phyloP scores from a whole-genome alignment of 2,797 vertebrate species.

The Lateolabrax maculatus region DNA sequence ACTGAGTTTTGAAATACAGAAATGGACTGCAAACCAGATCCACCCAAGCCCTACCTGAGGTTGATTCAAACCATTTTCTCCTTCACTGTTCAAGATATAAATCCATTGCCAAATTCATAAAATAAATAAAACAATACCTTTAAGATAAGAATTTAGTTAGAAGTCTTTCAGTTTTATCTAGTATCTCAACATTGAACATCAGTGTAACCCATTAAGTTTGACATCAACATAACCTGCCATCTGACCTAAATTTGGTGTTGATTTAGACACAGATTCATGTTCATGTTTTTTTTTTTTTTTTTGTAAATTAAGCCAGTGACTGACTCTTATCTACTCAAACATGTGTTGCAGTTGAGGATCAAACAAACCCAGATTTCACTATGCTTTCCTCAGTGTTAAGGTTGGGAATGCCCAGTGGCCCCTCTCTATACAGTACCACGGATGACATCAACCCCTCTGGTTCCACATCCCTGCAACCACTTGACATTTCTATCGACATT shows the following conservation, averaged over 20 bases:
- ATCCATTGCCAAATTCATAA: not conserved
- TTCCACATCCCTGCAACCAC: slow-evolving; percentile 87
- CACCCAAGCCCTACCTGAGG: not conserved
- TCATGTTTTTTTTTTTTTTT: not conserved
- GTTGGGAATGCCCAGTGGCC: slow-evolving; percentile 84
- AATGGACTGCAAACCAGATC: slow-evolving; percentile 26
- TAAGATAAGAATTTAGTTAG: not conserved
- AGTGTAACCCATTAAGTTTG: not conserved
- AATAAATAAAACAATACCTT: not conserved
- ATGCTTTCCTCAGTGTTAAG: slow-evolving; percentile 68
- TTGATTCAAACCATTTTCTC: not conserved
- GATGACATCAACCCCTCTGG: slow-evolving; percentile 85
- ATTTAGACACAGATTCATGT: not conserved
- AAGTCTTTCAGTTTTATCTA: not conserved
- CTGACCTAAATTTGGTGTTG: not conserved
- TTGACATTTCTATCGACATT: slow-evolving; percentile 92
- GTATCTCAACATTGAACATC: not conserved
- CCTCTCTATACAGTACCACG: slow-evolving; percentile 75
- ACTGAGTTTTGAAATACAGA: not conserved
- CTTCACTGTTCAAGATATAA: not conserved
- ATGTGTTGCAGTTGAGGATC: slow-evolving; percentile 14
- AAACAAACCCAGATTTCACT: slow-evolving; percentile 42
- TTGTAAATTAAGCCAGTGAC: slow-evolving; percentile 5
- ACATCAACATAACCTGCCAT: not conserved
- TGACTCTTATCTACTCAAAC: slow-evolving; percentile 30